Percentiles rank a stretch among this genome's conserved stretches.
These are phyloP conservation scores for Beris chalybata DNA, from an alignment of 2,888 invertebrate genomes.

Conservation along the genomic window DNA sequence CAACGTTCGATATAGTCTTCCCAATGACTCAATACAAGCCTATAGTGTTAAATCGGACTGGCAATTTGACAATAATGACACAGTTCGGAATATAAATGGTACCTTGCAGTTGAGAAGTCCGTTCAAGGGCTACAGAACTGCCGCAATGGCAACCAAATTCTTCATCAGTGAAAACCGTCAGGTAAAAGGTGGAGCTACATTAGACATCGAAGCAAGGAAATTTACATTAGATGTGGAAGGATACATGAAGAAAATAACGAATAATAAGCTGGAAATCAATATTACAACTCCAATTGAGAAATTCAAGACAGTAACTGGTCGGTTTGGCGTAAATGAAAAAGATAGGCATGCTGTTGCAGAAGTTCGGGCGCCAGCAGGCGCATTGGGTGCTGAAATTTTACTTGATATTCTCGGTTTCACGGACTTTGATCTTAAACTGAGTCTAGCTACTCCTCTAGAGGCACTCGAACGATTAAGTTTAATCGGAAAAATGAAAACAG, in stretches of 20 bases:
- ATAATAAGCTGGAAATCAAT: constrained; percentile 75
- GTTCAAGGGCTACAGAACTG: constrained; percentile 69
- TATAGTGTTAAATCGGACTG: constrained; percentile 73
- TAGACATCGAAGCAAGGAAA: constrained; percentile 71
- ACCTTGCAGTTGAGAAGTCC: constrained; percentile 60
- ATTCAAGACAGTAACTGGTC: constrained; percentile 65
- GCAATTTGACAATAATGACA: constrained; percentile 62
- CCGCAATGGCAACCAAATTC: constrained; percentile 69
- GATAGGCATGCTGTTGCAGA: constrained; percentile 74
- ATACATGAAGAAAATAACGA: constrained; percentile 69
- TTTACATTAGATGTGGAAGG: constrained; percentile 70
- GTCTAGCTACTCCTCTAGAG: constrained; percentile 74
- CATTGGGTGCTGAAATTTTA: constrained; percentile 69
- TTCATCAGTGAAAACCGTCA: constrained; percentile 65
- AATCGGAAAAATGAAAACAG: constrained; percentile 68
- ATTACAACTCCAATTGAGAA: constrained; percentile 74
- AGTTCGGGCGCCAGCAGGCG: constrained; percentile 68
- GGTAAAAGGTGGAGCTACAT: constrained; percentile 68
- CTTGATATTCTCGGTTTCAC: constrained; percentile 64
- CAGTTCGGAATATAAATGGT: constrained; percentile 68
- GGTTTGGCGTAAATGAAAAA: constrained; percentile 72
- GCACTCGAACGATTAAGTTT: constrained; percentile 67
- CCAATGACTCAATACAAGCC: constrained; percentile 56
- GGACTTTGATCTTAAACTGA: constrained; percentile 74
- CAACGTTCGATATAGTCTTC: constrained; percentile 57